phyloP scores from a whole-genome alignment of 2,113 vertebrate genomes.

The Oncorhynchus gorbuscha region DNA sequence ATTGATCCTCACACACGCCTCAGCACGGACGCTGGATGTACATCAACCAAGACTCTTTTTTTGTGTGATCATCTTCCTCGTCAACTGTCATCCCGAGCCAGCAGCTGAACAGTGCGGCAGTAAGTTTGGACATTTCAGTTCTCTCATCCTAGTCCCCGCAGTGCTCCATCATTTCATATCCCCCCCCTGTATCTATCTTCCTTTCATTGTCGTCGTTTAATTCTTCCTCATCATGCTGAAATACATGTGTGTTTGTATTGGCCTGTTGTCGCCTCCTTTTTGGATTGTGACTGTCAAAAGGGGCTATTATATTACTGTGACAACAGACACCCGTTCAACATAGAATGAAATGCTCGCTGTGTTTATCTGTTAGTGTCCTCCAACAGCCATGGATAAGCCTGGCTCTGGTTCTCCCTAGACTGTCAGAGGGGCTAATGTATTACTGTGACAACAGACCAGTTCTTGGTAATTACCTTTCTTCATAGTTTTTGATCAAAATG shows the following conservation, averaged over 20 bases:
- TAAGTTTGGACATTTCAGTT: slow-evolving; percentile 21
- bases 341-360: neutral
- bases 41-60: slow-evolving; percentile 15
- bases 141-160: slow-evolving; percentile 5
- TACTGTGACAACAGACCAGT: neutral
- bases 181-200: neutral
- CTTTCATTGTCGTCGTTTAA: neutral
- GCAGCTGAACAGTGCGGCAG: slow-evolving; percentile 25
- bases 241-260: no score
- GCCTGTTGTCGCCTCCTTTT: no score
- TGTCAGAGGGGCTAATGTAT: no score
- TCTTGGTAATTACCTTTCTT: neutral
- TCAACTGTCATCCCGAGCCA: slow-evolving; percentile 11
- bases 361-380: neutral
- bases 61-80: slow-evolving; percentile 1
- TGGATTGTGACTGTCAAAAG: no score
- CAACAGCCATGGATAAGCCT: neutral
- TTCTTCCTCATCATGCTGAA: no score
- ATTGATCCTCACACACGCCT: neutral
- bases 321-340: neutral
- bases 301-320: no score
- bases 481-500: neutral
- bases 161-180: slow-evolving; percentile 15
- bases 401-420: no score
- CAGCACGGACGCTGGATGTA: slow-evolving; percentile 18